These are phyloP conservation scores for Prosapia bicincta DNA, from an alignment of 2,888 invertebrate species.

Conservation along the genomic window DNA sequence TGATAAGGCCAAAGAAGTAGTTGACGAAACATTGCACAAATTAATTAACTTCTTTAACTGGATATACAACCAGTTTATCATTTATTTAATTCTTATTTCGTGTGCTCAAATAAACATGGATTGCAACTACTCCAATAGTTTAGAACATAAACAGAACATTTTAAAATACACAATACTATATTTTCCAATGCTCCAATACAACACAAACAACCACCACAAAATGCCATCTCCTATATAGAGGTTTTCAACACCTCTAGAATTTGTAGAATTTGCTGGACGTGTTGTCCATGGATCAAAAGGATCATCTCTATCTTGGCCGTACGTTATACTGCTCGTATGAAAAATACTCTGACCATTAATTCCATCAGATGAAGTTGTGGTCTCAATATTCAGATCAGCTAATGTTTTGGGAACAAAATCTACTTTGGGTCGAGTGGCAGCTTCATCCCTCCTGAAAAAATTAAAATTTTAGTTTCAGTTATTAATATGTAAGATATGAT, in stretches of 20 bases:
- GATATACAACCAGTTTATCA: too few relatives aligned
- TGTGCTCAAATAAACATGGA: too few relatives aligned
- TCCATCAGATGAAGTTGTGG: conserved; percentile 54
- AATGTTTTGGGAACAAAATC: conserved; percentile 91
- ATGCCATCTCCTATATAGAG: not conserved
- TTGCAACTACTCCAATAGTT: too few relatives aligned
- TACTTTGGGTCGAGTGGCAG: conserved; percentile 80
- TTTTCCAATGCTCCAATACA: not conserved
- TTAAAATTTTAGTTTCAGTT: too few relatives aligned
- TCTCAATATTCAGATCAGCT: conserved; percentile 79
- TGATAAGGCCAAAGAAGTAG: too few relatives aligned
- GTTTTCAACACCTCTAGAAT: conserved; percentile 12
- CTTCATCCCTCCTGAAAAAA: conserved; percentile 77
- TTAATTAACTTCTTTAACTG: too few relatives aligned
- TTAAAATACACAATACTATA: too few relatives aligned
- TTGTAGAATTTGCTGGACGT: not conserved
- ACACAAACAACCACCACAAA: conserved; percentile 19
- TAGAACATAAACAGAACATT: too few relatives aligned
- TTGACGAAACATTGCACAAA: too few relatives aligned
- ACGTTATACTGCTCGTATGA: conserved; percentile 32
- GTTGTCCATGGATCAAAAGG: conserved; percentile 33
- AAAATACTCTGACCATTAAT: conserved; percentile 60
- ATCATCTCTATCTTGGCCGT: conserved; percentile 28
- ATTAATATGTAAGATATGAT: too few relatives aligned
- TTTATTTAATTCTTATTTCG: too few relatives aligned